Evolutionary conservation across 2,797 vertebrate species (phyloP), one percentile per base, ranked within the genome.

Genomic region (Siniperca obscura): DNA sequence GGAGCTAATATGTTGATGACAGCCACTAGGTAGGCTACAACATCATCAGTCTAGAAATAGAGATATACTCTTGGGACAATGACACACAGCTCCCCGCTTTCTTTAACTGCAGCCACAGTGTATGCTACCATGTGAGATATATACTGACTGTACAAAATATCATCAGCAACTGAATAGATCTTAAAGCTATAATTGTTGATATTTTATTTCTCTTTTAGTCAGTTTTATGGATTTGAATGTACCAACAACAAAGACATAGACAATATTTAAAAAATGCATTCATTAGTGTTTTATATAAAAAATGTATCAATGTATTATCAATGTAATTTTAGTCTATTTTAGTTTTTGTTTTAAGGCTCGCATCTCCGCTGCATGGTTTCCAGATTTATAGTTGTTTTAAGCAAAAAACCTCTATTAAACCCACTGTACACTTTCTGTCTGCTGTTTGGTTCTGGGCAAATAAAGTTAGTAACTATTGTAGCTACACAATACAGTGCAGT

Each of bases 1-100:
- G 76, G 60, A 74, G 61, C 36, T 5, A 67, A 74, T 44, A 68
- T 30, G 66, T 56, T 83, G 65, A 70, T 84, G 82, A 81, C 40
- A 71, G 60, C 65, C 64, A 79, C 67, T 52, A 7, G 1, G 64
- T 50, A 27, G 70, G 34, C 25, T 34, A 46, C 57, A 74, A 53
- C 78, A 70, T 50, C 60, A 50, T 62, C 59, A 44, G 21, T 57
- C 56, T 69, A 38, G 74, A 76, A 64, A 62, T 34, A 61, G 27
- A 74, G 42, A 61, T 46, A 66, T 52, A 59, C 69, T 85, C 71
- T 8, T 44, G 42, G 70, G 67, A 78, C 42, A 69, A 46, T 22
- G 76, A 66, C 53, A 65, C n/a, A 46, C 48, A 34, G 13, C 60
- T 70, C 14, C 27, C 40, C 0, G 17, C 38, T 64, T 55, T 40